A percentile compares a stretch with the other conserved stretches of the same genome.
phyloP scores from a whole-genome alignment of 2,797 vertebrate species.

The Acanthurus lineatus region DNA sequence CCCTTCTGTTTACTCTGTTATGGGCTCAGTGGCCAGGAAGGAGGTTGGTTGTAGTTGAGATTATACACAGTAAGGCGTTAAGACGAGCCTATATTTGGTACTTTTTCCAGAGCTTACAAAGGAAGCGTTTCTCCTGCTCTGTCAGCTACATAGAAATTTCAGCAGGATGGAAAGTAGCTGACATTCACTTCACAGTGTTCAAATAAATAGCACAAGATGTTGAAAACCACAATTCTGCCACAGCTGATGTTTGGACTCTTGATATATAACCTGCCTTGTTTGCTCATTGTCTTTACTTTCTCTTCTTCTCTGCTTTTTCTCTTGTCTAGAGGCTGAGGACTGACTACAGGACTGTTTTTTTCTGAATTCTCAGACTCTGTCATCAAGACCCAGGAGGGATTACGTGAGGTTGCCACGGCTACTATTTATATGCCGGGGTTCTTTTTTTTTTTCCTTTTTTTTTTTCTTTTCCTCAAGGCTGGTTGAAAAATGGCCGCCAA shows the following conservation, averaged over 20 bases:
- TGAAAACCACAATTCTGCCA: neutral
- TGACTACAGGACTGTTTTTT: constrained; percentile 83
- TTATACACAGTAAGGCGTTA: constrained; percentile 36
- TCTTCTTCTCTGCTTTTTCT: constrained; percentile 25
- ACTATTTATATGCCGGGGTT: constrained; percentile 79
- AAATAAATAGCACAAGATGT: constrained; percentile 41
- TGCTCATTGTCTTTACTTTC: constrained; percentile 57
- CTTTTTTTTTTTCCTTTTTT: constrained; percentile 41
- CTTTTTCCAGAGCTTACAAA: constrained; percentile 57
- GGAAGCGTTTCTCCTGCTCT: constrained; percentile 49
- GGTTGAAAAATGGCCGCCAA: constrained; percentile 80
- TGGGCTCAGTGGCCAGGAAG: constrained; percentile 31
- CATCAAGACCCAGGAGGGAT: constrained; percentile 81
- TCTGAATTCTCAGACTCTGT: constrained; percentile 82
- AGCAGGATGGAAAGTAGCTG: constrained; percentile 53
- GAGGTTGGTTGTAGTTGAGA: constrained; percentile 29
- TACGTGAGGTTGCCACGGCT: constrained; percentile 81
- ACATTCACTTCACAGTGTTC: constrained; percentile 31
- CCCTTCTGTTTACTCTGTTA: constrained; percentile 55
- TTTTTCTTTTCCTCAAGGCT: constrained; percentile 54
- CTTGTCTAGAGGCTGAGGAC: constrained; percentile 84
- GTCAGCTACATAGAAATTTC: constrained; percentile 52
- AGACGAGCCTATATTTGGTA: constrained; percentile 54
- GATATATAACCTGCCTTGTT: constrained; percentile 42
- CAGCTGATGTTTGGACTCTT: neutral